Base-by-base conservation (phyloP, 2,797 vertebrate species). In the Harpagifer antarcticus region DNA sequence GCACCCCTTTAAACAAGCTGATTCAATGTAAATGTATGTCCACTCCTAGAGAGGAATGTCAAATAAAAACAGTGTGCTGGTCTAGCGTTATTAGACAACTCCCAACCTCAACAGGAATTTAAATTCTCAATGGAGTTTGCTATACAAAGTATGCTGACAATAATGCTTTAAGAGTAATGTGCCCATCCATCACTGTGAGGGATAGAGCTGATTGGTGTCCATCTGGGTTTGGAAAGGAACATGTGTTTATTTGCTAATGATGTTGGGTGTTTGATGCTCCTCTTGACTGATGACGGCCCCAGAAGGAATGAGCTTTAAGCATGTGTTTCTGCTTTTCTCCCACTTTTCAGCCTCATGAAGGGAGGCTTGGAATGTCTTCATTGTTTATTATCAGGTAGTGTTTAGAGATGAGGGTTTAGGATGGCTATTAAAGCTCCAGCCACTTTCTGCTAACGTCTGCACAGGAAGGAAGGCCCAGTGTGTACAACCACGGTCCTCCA, bases 261-360 rank as follows among this genome's bases (percentile, higher is more conserved):
- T 11, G 48, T 33, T 5, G 15, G 66, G 9, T 64, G 69, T 82
- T 82, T 85, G 78, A 82, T 74, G 56, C 43, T 55, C 45, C 60
- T 53, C 50, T 3, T 76, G 78, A 74, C 48, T 57, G 75, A 83
- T 58, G 71, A 58, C 60, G 71, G 7, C 20, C 33, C 12, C 15
- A 40, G 14, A 17, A 19, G 16, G 43, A 71, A 37, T 1, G 2
- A 63, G 50, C 62, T 31, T 40, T 42, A 8, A 65, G 27, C 77
- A 82, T 79, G 82, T 84, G 79, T 71, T 89, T 88, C 72, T 80
- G 78, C 75, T 88, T 88, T 81, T 37, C 76, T 80, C 52, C 9
- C 72, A 63, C 20, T 56, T 84, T 83, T 70, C 52, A 49, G 78
- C 48, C 69, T 72, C 59, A 20, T 70, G 66, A 72, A 83, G 64